Conservation (phyloP, 2,797 vertebrate genomes). For the Phalanger gymnotis region DNA sequence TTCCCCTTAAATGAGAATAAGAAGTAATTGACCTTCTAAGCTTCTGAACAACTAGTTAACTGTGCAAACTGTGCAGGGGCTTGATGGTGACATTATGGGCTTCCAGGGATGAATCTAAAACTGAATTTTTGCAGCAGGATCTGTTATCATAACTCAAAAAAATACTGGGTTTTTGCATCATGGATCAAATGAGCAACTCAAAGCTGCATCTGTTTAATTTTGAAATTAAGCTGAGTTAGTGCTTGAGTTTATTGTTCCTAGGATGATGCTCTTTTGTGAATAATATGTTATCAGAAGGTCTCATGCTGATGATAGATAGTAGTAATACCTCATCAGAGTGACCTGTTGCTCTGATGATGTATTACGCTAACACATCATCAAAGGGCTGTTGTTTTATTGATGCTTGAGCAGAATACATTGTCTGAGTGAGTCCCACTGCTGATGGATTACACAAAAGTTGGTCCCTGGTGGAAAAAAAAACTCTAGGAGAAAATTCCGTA, state of each 20-base stretch:
- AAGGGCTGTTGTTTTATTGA: neutral
- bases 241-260: neutral
- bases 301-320: neutral
- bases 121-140: neutral
- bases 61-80: neutral
- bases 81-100: neutral
- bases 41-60: neutral
- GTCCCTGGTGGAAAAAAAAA: neutral
- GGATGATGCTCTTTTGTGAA: neutral
- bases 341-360: neutral
- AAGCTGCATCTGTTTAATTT: constrained; percentile 1
- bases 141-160: constrained; percentile 6
- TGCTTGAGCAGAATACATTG: neutral
- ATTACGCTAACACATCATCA: neutral
- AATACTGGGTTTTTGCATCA: neutral
- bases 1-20: constrained; percentile 23
- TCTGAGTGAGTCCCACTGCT: neutral
- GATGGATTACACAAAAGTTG: neutral
- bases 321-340: neutral
- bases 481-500: constrained; percentile 19
- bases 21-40: neutral
- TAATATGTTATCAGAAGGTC: neutral
- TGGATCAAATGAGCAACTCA: constrained; percentile 10
- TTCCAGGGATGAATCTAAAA: neutral
- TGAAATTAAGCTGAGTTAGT: constrained; percentile 25